Evolutionary conservation across 2,113 vertebrate species (phyloP).

Genomic region (Sturnus vulgaris): DNA sequence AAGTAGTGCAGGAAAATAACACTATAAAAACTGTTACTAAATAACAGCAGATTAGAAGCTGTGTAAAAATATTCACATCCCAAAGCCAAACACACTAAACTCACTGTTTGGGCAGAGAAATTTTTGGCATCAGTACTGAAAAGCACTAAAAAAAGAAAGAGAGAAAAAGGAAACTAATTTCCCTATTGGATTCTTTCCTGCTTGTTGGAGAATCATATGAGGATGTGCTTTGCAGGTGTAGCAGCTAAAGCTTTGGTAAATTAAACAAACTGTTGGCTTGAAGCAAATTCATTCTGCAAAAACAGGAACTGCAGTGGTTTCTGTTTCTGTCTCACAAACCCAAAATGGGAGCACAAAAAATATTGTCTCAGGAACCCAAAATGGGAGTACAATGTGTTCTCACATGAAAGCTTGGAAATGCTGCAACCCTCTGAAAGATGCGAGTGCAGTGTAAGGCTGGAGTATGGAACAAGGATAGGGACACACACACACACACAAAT

Average conservation of each 20-base stretch:
- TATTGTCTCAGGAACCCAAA: not conserved
- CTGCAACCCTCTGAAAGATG: not conserved
- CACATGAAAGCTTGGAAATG: not conserved
- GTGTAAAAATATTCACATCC: slow-evolving; percentile 32
- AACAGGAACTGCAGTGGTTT: slow-evolving; percentile 25
- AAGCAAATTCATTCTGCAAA: slow-evolving; percentile 30
- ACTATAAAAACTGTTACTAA: slow-evolving; percentile 19
- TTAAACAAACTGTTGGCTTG: slow-evolving; percentile 24
- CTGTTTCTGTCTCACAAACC: slow-evolving; percentile 13
- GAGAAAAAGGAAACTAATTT: slow-evolving; percentile 31
- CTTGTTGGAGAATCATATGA: not conserved
- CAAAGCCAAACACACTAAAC: slow-evolving; percentile 49
- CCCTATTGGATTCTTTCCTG: slow-evolving; percentile 22
- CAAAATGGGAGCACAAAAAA: slow-evolving; percentile 11
- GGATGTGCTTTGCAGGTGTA: slow-evolving; percentile 55
- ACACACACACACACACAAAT: not conserved
- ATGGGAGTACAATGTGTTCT: not conserved
- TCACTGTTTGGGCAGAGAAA: slow-evolving; percentile 35
- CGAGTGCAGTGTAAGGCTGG: not conserved
- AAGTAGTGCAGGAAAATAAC: not conserved
- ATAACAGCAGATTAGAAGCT: slow-evolving; percentile 26
- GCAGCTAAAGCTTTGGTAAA: slow-evolving; percentile 23
- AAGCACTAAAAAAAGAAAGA: slow-evolving; percentile 19
- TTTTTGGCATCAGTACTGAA: slow-evolving; percentile 32
- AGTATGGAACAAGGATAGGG: not conserved